Evolutionary conservation across 2,888 invertebrate genomes (phyloP), one percentile per base, ranked within the genome.

Genomic region (Tetragnatha montana): DNA sequence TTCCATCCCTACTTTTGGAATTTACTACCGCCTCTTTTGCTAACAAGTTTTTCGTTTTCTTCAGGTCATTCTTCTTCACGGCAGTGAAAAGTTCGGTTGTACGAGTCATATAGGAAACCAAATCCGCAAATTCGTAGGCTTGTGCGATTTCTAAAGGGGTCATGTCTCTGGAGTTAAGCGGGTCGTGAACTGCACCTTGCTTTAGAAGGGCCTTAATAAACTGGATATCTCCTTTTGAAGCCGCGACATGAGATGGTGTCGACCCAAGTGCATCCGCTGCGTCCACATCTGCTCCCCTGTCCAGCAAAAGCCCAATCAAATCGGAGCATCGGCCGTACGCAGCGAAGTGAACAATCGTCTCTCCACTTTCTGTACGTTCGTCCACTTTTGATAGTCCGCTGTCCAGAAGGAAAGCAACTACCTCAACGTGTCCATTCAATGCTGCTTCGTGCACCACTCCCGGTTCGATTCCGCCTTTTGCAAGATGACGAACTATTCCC

Each of bases 1-100:
- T 14, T 12, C 74, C 19, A 47, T 71, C 60, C 17, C 8, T 12
- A 51, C 71, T 19, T 70, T 60, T 89, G 8, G 81, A 81, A 81
- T 89, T 86, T 12, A 89, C 69, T 6, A 76, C 4, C 21, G 81
- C 89, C 19, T 86, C 89, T 12, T 76, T 10, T 75, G 74, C 22
- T n/a, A 86, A 22, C 8, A 8, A 69, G 12, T 17, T 1, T 70
- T 86, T 70, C 7, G 70, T 17, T 14, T 86, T 51, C 17, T 19
- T n/a, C 17, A n/a, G 17, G n/a, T 68, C 47, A 14, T 89, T 75
- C 14, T 22, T 47, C 69, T n/a, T 69, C 4, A 88, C 82, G 22
- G 76, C 81, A 12, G 68, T 0, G 81, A 85, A 86, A 7, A 89
- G 69, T 12, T 60, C 60, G 0, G 60, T 6, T 10, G 60, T 60